Evolutionary conservation across 2,888 invertebrate genomes (phyloP).

Genomic region (Lepidochrysops patricia): DNA sequence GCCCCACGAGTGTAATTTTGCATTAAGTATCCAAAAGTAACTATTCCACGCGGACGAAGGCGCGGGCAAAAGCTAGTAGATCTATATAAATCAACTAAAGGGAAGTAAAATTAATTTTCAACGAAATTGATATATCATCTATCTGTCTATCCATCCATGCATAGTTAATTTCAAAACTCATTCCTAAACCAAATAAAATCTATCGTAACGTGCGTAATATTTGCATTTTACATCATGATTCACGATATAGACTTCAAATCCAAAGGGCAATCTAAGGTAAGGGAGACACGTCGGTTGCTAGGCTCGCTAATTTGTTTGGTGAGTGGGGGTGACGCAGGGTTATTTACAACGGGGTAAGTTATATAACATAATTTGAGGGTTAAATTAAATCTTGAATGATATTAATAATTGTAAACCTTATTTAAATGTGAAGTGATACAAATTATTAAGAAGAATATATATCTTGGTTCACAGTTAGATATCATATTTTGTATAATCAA

Average conservation of each 20-base stretch:
- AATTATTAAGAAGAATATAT: too few species aligned
- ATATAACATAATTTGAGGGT: not conserved
- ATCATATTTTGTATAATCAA: too few species aligned
- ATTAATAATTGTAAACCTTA: not conserved
- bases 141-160: too few species aligned
- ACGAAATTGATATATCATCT: too few species aligned
- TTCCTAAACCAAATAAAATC: not conserved
- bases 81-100: too few species aligned
- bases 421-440: too few species aligned
- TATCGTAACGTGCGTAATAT: not conserved
- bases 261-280: constrained; percentile 12
- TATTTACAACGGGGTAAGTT: not conserved
- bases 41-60: too few species aligned
- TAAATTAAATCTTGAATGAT: not conserved
- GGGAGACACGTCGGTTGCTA: constrained; percentile 36
- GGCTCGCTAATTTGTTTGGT: constrained; percentile 66
- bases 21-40: too few species aligned
- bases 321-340: constrained; percentile 54
- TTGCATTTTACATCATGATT: not conserved
- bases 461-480: too few species aligned
- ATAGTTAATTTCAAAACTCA: not conserved
- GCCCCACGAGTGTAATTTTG: too few species aligned
- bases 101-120: too few species aligned
- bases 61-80: too few species aligned
- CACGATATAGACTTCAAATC: not conserved